Evolutionary conservation across 2,888 invertebrate genomes (phyloP), one percentile per base, ranked within the genome.

Genomic region (Bruchidius siliquastri): DNA sequence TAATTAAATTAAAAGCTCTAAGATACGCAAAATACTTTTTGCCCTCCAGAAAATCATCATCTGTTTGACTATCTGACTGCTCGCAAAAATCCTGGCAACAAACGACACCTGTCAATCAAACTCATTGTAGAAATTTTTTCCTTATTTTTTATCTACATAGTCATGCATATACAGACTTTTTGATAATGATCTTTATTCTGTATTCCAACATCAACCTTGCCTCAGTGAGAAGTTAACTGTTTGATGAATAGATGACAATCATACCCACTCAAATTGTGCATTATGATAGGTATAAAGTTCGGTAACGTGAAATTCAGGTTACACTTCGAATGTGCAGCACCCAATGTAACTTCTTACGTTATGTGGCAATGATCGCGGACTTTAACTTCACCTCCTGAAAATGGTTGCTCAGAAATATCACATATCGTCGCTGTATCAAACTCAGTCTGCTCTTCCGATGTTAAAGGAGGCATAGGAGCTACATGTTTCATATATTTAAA

Each of bases 161-260:
- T 69, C 69, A 69, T 26, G 26, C 22, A 22, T 26, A 26, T 26
- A 69, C 22, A 69, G 20, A 69, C 30, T 22, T 69, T 69, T 69
- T 6, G 69, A 21, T 20, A 69, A 69, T 69, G 69, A 26, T 69
- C 69, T 22, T 69, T 69, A 22, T 69, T 69, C 30, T 69, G 69
- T 69, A 21, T 1, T 21, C 20, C 21, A 6, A 69, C 69, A 21
- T 22, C 21, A 6, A 26, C 8, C 26, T 26, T 26, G 26, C 26
- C 26, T 26, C 26, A 2, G 8, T 26, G 26, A 26, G 3, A 26
- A 26, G 26, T 4, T 21, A 71, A 22, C 26, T 71, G 30, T 30
- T 71, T 71, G n/a, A 73, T 71, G 32, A 73, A 73, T 22, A 73
- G 18, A 21, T 73, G 74, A 20, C 74, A 71, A 21, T 74, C 72